phyloP scores from a whole-genome alignment of 2,888 invertebrate genomes.

The Bunonema sp. region DNA sequence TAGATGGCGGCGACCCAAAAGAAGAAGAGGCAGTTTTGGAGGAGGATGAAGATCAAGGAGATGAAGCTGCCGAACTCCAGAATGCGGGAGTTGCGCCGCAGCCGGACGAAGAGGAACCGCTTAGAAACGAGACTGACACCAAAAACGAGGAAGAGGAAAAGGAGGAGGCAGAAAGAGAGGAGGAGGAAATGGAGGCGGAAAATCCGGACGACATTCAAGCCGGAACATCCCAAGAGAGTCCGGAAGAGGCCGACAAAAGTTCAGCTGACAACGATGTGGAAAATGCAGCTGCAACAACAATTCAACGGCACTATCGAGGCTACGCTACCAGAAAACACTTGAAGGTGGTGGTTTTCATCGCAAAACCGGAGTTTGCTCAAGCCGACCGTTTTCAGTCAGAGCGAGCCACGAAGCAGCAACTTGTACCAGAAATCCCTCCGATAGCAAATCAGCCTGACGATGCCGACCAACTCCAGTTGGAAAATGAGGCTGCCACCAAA shows the following conservation, averaged over 20 bases:
- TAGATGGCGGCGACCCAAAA: too few species aligned
- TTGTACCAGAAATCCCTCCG: neutral
- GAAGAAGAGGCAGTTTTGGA: conserved; percentile 2
- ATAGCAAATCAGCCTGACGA: too few species aligned
- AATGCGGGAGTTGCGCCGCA: too few species aligned
- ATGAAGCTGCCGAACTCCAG: too few species aligned
- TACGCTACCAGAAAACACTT: conserved; percentile 7
- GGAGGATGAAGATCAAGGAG: neutral
- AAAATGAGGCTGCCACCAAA: conserved; percentile 5
- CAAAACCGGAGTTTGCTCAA: conserved; percentile 1
- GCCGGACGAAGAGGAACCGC: too few species aligned
- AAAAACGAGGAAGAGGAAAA: too few species aligned
- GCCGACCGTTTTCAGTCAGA: neutral
- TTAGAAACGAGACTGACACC: too few species aligned
- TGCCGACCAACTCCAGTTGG: neutral
- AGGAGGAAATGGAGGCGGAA: too few species aligned
- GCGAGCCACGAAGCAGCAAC: neutral
- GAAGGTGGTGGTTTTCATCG: conserved; percentile 2
- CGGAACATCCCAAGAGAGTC: too few species aligned
- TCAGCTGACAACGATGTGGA: neutral
- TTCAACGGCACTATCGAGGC: conserved; percentile 9
- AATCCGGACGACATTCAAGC: too few species aligned
- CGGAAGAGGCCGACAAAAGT: neutral
- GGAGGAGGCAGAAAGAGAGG: too few species aligned
- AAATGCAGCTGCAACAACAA: conserved; percentile 8